A percentile compares a stretch with the other conserved stretches of the same genome.
phyloP scores from a whole-genome alignment of 2,888 invertebrate species.

The Mythimna ferrago region DNA sequence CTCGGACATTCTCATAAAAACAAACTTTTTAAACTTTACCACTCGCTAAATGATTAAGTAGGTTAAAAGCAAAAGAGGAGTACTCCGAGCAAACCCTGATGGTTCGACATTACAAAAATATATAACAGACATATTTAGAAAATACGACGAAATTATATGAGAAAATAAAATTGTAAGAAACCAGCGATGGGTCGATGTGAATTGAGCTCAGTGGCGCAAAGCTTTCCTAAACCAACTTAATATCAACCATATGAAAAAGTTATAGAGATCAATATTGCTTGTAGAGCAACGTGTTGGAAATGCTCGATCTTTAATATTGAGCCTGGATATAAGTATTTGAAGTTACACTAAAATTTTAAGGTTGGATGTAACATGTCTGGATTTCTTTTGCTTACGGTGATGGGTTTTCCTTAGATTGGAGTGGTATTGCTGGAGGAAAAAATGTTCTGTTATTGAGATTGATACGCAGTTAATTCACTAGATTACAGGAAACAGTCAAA shows the following conservation, averaged over 20 bases:
- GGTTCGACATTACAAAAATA: slow-evolving; percentile 8
- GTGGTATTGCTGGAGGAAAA: slow-evolving; percentile 3
- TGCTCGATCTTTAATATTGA: slow-evolving; percentile 47
- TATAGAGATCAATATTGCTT: slow-evolving; percentile 32
- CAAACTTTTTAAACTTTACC: neutral
- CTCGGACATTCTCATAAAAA: slow-evolving; percentile 15
- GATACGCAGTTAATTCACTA: neutral
- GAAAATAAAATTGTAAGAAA: slow-evolving; percentile 51
- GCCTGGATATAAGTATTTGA: slow-evolving; percentile 55
- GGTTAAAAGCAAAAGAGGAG: slow-evolving; percentile 13
- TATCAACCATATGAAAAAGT: slow-evolving; percentile 26
- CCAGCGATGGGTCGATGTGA: slow-evolving; percentile 31
- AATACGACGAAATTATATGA: slow-evolving; percentile 33
- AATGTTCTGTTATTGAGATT: neutral
- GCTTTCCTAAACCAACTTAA: slow-evolving; percentile 21
- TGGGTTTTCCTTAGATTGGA: slow-evolving; percentile 20
- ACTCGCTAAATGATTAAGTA: slow-evolving; percentile 13
- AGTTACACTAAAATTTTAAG: slow-evolving; percentile 62
- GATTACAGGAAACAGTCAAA: neutral
- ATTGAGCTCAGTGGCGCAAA: slow-evolving; percentile 38
- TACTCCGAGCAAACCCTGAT: neutral
- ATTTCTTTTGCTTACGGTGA: slow-evolving; percentile 29
- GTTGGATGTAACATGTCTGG: slow-evolving; percentile 45
- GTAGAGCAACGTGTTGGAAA: slow-evolving; percentile 24
- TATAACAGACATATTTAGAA: slow-evolving; percentile 29